Evolutionary conservation across 2,113 vertebrate genomes (phyloP).

Genomic region (Microtus montanus): DNA sequence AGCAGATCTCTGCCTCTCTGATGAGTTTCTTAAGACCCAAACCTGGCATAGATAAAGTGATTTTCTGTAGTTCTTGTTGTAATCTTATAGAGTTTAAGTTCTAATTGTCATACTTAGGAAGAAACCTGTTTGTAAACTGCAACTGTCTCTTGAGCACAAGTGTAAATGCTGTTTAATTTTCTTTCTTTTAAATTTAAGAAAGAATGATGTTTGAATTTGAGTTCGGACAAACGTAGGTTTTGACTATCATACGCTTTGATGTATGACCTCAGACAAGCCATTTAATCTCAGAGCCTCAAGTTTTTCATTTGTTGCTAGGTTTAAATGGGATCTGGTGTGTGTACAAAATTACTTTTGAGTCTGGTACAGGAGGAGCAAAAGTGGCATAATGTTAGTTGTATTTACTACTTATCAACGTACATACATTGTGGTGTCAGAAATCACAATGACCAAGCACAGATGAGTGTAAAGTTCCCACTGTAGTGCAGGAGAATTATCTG

Average conservation of each 20-base stretch:
- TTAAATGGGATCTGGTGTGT: neutral
- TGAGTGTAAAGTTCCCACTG: neutral
- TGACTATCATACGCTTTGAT: neutral
- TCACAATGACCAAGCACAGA: neutral
- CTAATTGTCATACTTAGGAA: neutral
- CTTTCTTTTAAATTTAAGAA: neutral
- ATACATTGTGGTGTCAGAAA: neutral
- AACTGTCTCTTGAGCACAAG: neutral
- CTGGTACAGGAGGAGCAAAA: neutral
- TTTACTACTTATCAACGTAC: neutral
- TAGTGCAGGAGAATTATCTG: too few species aligned
- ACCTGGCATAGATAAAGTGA: neutral
- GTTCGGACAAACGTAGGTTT: neutral
- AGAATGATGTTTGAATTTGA: neutral
- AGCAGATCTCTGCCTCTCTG: neutral
- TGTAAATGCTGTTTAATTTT: neutral
- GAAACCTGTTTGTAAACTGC: neutral
- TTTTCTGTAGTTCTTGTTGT: neutral
- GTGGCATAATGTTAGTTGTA: neutral
- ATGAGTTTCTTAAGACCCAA: neutral
- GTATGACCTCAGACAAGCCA: neutral
- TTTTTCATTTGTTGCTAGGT: neutral
- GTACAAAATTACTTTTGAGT: neutral
- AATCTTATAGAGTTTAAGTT: neutral
- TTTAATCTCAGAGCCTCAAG: neutral